These are phyloP conservation scores for Spisula solida DNA, from an alignment of 2,888 invertebrate genomes.

Conservation along the genomic window DNA sequence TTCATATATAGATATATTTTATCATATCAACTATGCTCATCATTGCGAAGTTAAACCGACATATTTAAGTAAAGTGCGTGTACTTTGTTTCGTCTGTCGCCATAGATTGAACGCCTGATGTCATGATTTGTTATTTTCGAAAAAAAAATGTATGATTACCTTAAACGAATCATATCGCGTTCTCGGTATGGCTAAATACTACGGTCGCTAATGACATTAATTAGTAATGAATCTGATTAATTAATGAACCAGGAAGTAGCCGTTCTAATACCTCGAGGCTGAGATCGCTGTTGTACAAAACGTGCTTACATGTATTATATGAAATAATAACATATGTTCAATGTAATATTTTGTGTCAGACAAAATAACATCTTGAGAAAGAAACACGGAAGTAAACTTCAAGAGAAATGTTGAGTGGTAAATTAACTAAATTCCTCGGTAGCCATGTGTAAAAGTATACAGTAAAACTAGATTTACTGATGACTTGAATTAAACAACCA, in stretches of 20 bases:
- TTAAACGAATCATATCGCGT: not conserved
- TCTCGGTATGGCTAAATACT: not conserved
- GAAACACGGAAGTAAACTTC: not conserved
- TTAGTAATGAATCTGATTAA: constrained; percentile 3
- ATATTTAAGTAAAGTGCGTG: no score
- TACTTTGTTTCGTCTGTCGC: no score
- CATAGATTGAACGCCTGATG: not conserved
- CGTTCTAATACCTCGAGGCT: not conserved
- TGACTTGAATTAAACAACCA: no score
- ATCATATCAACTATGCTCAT: no score
- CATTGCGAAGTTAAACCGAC: no score
- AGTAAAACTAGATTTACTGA: no score
- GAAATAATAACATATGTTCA: not conserved
- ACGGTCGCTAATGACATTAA: not conserved
- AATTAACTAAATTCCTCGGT: no score
- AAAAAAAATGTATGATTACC: not conserved
- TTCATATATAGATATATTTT: no score
- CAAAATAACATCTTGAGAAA: not conserved
- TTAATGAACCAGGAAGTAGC: not conserved
- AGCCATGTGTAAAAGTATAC: not conserved
- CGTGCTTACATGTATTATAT: not conserved
- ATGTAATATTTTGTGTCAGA: not conserved
- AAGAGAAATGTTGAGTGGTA: not conserved
- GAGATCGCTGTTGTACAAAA: not conserved
- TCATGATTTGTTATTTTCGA: not conserved